Evolutionary conservation across 2,888 invertebrate species (phyloP), one percentile per base, ranked within the genome.

Genomic region (Lepidonotus clava): DNA sequence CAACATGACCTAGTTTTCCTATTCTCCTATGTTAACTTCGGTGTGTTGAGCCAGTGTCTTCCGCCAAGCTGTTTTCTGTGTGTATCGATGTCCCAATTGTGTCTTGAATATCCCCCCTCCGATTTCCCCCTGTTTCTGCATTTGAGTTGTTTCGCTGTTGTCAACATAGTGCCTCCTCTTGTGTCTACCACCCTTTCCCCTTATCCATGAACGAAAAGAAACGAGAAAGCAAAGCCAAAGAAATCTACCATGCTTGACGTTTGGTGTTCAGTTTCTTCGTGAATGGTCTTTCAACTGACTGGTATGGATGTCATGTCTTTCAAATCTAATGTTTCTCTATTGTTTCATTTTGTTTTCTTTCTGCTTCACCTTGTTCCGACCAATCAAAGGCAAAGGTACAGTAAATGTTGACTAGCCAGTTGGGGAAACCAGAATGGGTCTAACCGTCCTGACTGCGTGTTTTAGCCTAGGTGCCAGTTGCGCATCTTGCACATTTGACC

Each of bases 331-430:
- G 83, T 83, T 83, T 76, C 76, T 76, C 66, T 85, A 80, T 86
- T 86, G 86, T 80, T 86, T 86, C 41, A 86, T 86, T 86, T 86
- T 86, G 77, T 86, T 86, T 77, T 76, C 67, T 67, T 77, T 86
- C 76, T 86, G 86, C 86, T 80, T 86, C 86, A 77, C 86, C 38
- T 77, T 86, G 77, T 80, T 56, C 38, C 77, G 76, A 86, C 77
- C 51, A 53, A 85, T 56, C 76, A 86, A 86, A 86, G 86, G 86
- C 86, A 77, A 86, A 86, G 86, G 86, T 86, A 86, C 86, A 86
- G 86, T 86, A 86, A 76, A 51, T 51, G 77, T 86, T 86, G 80
- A 84, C 24, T 84, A 41, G 67, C 84, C 66, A 84, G 84, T 84
- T 84, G 84, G 84, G 84, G 61, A 61, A 41, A 84, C 61, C 84